A percentile compares a stretch with the other conserved stretches of the same genome.
Conservation (phyloP, 2,113 vertebrate genomes). For the Thunnus thynnus region DNA sequence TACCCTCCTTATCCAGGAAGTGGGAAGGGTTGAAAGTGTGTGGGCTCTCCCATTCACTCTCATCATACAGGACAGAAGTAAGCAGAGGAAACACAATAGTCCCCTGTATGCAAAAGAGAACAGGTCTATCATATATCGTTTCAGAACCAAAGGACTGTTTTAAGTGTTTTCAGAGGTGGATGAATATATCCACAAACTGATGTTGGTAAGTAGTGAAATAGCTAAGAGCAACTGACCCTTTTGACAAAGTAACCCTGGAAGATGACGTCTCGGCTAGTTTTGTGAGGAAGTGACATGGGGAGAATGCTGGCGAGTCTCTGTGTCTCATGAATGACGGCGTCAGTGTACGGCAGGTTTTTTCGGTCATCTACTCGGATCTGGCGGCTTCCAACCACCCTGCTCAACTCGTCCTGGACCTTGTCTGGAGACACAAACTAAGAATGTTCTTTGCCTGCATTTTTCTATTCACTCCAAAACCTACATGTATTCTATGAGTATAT, state of each 20-base stretch:
- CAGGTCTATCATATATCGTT: not conserved
- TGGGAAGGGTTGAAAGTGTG: slow-evolving; percentile 79
- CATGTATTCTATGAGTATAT: too few species aligned
- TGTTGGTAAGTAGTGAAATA: not conserved
- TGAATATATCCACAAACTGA: too few species aligned
- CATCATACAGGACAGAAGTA: slow-evolving; percentile 79
- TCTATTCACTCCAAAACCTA: not conserved
- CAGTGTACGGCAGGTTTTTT: slow-evolving; percentile 74
- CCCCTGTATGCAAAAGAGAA: slow-evolving; percentile 55
- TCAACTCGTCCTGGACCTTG: slow-evolving; percentile 80
- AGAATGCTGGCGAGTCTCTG: slow-evolving; percentile 77
- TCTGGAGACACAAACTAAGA: slow-evolving; percentile 42
- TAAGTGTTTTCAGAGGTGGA: not conserved
- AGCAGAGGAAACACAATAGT: slow-evolving; percentile 79
- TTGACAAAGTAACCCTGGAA: slow-evolving; percentile 71
- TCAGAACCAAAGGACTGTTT: too few species aligned
- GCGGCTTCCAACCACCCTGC: slow-evolving; percentile 68
- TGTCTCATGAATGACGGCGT: slow-evolving; percentile 83
- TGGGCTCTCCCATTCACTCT: slow-evolving; percentile 80
- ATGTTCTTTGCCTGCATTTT: not conserved
- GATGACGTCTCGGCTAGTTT: slow-evolving; percentile 63
- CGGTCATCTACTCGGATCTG: slow-evolving; percentile 70
- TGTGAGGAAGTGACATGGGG: slow-evolving; percentile 68
- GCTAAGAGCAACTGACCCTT: slow-evolving; percentile 13
- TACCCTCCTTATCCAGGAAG: slow-evolving; percentile 78